phyloP scores from a whole-genome alignment of 2,113 vertebrate genomes.

The Isichthys henryi region DNA sequence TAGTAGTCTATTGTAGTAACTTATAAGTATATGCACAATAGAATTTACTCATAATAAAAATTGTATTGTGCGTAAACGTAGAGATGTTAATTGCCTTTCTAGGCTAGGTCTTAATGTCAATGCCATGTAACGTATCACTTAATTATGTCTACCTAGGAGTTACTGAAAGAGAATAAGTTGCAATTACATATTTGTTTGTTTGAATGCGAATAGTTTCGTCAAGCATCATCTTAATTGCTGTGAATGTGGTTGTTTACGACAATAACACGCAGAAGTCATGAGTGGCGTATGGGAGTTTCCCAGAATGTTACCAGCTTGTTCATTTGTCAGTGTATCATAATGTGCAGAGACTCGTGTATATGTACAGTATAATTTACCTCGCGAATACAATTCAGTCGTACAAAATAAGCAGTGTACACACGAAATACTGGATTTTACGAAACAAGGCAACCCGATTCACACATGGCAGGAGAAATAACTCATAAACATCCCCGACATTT shows the following conservation, averaged over 20 bases:
- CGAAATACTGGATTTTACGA: not conserved
- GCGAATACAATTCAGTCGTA: not conserved
- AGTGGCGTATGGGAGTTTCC: not conserved
- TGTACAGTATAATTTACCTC: not conserved
- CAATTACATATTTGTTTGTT: not conserved
- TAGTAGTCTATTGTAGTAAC: not conserved
- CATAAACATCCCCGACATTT: not conserved
- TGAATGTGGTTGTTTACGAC: not conserved
- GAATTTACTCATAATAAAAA: not conserved
- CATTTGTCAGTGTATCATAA: not conserved
- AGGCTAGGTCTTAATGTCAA: not conserved
- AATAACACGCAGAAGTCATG: not conserved
- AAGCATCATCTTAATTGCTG: not conserved
- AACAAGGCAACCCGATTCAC: not conserved
- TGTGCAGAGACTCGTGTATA: not conserved
- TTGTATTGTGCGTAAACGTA: not conserved
- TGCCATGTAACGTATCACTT: not conserved
- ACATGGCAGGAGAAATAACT: not conserved
- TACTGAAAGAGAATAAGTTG: not conserved
- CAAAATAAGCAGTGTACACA: not conserved
- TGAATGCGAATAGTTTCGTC: not conserved
- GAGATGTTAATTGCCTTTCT: not conserved
- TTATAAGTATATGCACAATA: not conserved
- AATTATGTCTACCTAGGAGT: not conserved
- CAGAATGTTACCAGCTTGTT: not conserved